A percentile compares a stretch with the other conserved stretches of the same genome.
Evolutionary conservation across 2,888 invertebrate genomes (phyloP).

Genomic region (Agrilus cyanescens): DNA sequence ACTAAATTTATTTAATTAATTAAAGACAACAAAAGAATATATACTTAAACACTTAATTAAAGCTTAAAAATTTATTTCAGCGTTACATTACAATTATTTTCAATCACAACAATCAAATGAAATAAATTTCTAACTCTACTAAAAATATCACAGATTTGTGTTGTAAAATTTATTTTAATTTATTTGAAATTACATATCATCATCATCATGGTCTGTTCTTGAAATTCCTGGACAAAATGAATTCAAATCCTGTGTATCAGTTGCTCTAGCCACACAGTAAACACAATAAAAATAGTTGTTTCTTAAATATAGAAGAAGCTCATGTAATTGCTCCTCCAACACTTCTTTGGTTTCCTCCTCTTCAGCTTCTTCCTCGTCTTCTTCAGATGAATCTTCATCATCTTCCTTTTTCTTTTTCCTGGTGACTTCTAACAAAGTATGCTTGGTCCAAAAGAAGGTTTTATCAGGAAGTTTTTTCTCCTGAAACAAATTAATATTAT

Average conservation of each 20-base stretch:
- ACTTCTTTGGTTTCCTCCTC: slow-evolving; percentile 23
- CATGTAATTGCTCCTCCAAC: slow-evolving; percentile 30
- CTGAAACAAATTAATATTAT: slow-evolving; percentile 24
- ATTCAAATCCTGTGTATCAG: slow-evolving; percentile 47
- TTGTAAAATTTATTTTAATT: too few relatives aligned
- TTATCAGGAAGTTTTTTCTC: slow-evolving; percentile 40
- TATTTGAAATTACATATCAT: background rate
- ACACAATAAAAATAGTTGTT: slow-evolving; percentile 62
- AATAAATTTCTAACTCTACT: too few relatives aligned
- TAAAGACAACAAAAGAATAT: too few relatives aligned
- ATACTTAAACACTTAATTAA: too few relatives aligned
- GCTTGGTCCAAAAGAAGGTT: slow-evolving; percentile 47
- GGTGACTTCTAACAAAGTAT: slow-evolving; percentile 22
- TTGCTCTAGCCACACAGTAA: slow-evolving; percentile 64
- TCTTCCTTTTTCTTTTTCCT: slow-evolving; percentile 27
- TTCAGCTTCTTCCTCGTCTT: slow-evolving; percentile 29
- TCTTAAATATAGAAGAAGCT: slow-evolving; percentile 46
- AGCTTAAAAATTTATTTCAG: background rate
- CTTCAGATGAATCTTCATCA: slow-evolving; percentile 22
- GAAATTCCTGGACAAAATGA: slow-evolving; percentile 54
- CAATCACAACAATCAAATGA: too few relatives aligned
- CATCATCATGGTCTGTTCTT: slow-evolving; percentile 46
- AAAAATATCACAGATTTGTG: too few relatives aligned
- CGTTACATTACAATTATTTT: slow-evolving; percentile 6
- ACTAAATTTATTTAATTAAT: too few relatives aligned